phyloP scores from a whole-genome alignment of 2,113 vertebrate genomes.

The Indicator indicator region DNA sequence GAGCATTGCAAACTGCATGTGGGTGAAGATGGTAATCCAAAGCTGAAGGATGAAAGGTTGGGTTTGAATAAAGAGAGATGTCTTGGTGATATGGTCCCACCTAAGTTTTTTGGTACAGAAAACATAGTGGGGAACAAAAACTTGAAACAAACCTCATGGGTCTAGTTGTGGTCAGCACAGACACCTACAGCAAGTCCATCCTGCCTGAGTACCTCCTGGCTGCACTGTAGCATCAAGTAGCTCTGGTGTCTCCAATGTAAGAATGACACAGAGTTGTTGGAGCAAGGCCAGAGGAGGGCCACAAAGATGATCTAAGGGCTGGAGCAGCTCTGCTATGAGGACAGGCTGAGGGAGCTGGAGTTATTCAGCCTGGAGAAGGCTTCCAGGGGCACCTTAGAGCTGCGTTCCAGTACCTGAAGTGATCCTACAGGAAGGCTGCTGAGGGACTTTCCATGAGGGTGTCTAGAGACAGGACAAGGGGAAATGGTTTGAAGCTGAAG shows the following conservation, averaged over 20 bases:
- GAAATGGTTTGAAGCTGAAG: too few relatives aligned
- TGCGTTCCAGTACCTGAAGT: too few relatives aligned
- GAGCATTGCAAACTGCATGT: not conserved
- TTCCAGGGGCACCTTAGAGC: too few relatives aligned
- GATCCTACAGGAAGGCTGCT: too few relatives aligned
- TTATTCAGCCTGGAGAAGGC: too few relatives aligned
- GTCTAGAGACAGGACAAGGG: too few relatives aligned
- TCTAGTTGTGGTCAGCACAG: not conserved
- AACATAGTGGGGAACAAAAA: not conserved
- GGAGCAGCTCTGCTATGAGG: too few relatives aligned
- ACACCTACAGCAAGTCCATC: not conserved
- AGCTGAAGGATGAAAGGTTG: not conserved
- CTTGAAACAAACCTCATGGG: not conserved
- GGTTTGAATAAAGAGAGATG: constrained; percentile 41
- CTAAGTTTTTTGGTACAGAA: not conserved
- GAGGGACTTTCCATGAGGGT: too few relatives aligned
- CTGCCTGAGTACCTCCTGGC: not conserved
- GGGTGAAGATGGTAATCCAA: not conserved
- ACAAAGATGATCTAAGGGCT: too few relatives aligned
- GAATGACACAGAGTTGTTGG: too few relatives aligned
- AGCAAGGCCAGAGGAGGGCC: too few relatives aligned
- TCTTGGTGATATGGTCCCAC: not conserved
- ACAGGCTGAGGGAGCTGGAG: too few relatives aligned
- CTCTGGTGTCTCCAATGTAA: not conserved
- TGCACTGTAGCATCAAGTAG: not conserved